Evolutionary conservation across 64 coral and sea anemone species (phyloP).

Genomic region (Catalaphyllia jardinei): DNA sequence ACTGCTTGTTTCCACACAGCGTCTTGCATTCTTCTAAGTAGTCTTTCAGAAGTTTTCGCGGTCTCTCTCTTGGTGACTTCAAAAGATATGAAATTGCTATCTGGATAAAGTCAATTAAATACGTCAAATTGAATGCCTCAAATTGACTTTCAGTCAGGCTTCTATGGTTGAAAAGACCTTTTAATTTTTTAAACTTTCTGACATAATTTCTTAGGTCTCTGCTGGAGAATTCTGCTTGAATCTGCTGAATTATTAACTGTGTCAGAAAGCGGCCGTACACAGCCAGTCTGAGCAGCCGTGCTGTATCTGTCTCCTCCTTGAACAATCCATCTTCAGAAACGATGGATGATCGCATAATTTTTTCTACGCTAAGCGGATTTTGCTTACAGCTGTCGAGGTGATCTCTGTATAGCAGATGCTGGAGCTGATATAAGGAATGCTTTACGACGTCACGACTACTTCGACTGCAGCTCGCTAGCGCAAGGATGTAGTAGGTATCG

Average conservation of each 20-base stretch:
- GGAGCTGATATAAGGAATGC: conserved; percentile 2
- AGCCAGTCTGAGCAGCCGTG: not conserved
- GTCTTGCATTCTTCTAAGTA: conserved; percentile 4
- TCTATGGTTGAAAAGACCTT: not conserved
- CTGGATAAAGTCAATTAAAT: not conserved
- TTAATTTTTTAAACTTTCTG: not conserved
- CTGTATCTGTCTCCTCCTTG: not conserved
- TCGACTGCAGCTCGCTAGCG: not conserved
- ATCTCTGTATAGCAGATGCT: conserved; percentile 26
- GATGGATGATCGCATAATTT: not conserved
- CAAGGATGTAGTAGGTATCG: not conserved
- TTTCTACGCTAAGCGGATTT: not conserved
- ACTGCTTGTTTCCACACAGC: not conserved
- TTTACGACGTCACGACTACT: not conserved
- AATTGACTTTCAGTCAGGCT: not conserved
- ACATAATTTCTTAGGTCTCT: not conserved
- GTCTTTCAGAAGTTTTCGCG: not conserved
- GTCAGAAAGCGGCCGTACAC: conserved; percentile 2
- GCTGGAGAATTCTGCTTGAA: not conserved
- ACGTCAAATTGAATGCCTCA: not conserved
- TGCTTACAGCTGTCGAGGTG: not conserved
- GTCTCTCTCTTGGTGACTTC: not conserved
- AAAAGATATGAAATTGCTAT: not conserved
- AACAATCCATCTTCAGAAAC: not conserved
- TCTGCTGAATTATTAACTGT: not conserved